A percentile compares a stretch with the other conserved stretches of the same genome.
These are phyloP conservation scores for Apistogramma diplotaenia DNA, from an alignment of 2,113 vertebrate species.

Conservation along the genomic window DNA sequence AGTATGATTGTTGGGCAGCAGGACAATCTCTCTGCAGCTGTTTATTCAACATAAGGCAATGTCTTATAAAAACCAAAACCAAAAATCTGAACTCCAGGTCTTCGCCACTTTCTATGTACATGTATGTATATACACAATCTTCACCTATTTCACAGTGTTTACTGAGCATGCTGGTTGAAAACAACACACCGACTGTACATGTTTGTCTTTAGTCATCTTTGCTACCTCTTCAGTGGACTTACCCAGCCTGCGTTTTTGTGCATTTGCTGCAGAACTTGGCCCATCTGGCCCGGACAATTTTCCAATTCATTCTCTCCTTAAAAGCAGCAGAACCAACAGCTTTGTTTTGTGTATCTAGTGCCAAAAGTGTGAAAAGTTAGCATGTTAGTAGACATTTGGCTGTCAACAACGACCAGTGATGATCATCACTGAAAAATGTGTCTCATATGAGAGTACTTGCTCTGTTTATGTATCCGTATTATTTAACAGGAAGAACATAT, in stretches of 20 bases:
- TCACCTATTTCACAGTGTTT: conserved; percentile 42
- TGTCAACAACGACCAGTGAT: background rate
- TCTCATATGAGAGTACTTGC: background rate
- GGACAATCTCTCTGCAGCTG: background rate
- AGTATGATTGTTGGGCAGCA: conserved; percentile 3
- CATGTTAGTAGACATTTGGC: background rate
- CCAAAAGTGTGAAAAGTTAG: background rate
- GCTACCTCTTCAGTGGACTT: background rate
- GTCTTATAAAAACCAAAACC: background rate
- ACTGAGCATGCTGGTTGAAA: conserved; percentile 54
- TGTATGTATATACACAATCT: background rate
- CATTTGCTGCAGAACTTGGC: background rate
- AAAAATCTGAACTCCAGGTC: too few relatives aligned
- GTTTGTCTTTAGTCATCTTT: conserved; percentile 16
- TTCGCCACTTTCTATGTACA: conserved; percentile 15
- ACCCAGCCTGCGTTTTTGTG: background rate
- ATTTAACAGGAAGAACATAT: conserved; percentile 33
- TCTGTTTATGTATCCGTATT: background rate
- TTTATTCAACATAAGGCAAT: background rate
- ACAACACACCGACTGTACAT: conserved; percentile 40
- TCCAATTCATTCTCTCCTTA: conserved; percentile 1
- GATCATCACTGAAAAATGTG: background rate
- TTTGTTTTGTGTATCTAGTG: conserved; percentile 21
- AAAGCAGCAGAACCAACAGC: conserved; percentile 6
- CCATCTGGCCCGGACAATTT: background rate